Evolutionary conservation across 2,113 vertebrate genomes (phyloP).

Genomic region (Gavialis gangeticus): DNA sequence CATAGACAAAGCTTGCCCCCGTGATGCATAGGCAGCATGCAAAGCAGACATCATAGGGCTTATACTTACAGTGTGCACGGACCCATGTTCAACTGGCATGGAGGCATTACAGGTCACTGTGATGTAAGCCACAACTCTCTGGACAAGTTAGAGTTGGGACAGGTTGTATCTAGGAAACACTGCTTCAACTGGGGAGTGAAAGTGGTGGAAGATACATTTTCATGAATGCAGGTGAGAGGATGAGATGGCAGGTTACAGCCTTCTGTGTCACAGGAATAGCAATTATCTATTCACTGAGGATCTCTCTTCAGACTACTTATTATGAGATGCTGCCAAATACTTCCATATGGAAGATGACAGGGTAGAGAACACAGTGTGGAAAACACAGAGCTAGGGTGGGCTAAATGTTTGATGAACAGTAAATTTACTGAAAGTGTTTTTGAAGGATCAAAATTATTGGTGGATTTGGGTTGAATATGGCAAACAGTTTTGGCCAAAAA

Average conservation of each 20-base stretch:
- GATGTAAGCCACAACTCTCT: background rate
- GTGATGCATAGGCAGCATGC: background rate
- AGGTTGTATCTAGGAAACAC: background rate
- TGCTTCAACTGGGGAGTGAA: background rate
- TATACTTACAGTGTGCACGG: background rate
- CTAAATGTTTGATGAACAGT: too few relatives aligned
- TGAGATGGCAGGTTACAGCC: background rate
- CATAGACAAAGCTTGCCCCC: background rate
- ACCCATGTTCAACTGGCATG: background rate
- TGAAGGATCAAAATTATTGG: too few relatives aligned
- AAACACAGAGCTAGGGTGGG: background rate
- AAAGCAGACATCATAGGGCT: background rate
- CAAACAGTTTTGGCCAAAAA: too few relatives aligned
- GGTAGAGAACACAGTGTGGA: background rate
- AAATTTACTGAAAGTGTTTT: too few relatives aligned
- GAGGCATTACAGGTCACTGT: background rate
- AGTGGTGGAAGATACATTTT: background rate
- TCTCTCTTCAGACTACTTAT: background rate
- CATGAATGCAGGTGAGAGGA: fast-evolving
- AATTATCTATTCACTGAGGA: fast-evolving
- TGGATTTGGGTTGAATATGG: too few relatives aligned
- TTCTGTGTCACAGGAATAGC: background rate
- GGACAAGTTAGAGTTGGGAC: background rate
- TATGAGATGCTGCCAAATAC: background rate
- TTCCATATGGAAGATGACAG: background rate